phyloP scores from a whole-genome alignment of 2,113 vertebrate species.

The Dryoscopus gambensis region DNA sequence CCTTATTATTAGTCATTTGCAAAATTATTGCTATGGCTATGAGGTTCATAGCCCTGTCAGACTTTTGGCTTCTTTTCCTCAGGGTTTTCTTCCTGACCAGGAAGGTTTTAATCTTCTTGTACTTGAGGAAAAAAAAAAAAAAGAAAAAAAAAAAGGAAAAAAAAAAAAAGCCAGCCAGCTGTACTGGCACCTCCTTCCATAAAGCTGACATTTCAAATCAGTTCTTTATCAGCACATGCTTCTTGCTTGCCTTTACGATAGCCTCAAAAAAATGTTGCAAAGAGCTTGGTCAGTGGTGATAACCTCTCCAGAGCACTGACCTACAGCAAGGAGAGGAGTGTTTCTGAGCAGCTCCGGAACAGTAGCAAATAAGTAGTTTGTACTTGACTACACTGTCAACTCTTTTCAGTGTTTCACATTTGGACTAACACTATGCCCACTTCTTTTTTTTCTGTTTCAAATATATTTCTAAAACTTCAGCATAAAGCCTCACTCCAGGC shows the following conservation, averaged over 20 bases:
- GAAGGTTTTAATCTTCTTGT: conserved; percentile 34
- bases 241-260: neutral
- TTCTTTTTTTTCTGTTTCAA: neutral
- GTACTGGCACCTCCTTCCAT: neutral
- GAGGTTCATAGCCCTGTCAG: conserved; percentile 34
- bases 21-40: conserved; percentile 56
- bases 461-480: neutral
- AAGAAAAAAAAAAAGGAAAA: too few relatives aligned
- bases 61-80: conserved; percentile 35
- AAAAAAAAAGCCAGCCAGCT: neutral
- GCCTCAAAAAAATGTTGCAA: conserved; percentile 30
- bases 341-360: neutral
- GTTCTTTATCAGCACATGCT: conserved; percentile 46
- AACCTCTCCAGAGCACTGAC: conserved; percentile 26
- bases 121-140: neutral
- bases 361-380: neutral
- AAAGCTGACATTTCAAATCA: conserved; percentile 44
- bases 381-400: neutral
- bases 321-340: neutral
- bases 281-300: conserved; percentile 19
- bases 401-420: neutral
- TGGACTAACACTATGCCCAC: neutral
- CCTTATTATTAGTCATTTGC: conserved; percentile 57
- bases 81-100: conserved; percentile 27
- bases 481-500: neutral